A percentile compares a stretch with the other conserved stretches of the same genome.
Conservation (phyloP, 1,140 invertebrate genomes). For the Rhynchophorus ferrugineus region DNA sequence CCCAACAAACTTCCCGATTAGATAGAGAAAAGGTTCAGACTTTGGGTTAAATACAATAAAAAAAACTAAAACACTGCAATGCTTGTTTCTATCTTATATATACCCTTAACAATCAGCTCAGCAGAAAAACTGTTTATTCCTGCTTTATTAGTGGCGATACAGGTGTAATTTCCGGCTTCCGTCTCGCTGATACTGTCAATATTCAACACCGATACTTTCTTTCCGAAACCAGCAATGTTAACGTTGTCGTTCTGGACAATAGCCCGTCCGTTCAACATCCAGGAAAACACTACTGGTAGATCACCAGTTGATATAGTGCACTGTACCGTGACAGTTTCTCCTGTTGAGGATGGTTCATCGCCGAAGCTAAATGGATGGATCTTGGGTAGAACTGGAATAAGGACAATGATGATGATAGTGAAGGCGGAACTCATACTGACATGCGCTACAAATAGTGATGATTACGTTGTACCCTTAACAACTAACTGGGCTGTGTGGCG, state of each 20-base stretch:
- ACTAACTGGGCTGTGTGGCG: conserved; percentile 59
- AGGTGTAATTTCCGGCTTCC: conserved; percentile 68
- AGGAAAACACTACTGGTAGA: conserved; percentile 36
- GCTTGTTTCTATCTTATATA: conserved; percentile 23
- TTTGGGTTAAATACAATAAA: not conserved
- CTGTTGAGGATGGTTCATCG: conserved; percentile 45
- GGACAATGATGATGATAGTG: too few species aligned
- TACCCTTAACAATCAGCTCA: conserved; percentile 65
- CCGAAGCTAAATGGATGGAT: conserved; percentile 61
- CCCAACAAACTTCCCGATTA: too few species aligned
- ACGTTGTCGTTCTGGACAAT: conserved; percentile 16
- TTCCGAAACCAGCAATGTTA: conserved; percentile 50
- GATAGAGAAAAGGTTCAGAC: too few species aligned
- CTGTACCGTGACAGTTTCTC: conserved; percentile 43
- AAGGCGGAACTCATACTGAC: not conserved
- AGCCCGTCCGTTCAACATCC: conserved; percentile 43
- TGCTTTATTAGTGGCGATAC: conserved; percentile 61
- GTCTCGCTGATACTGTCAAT: conserved; percentile 66
- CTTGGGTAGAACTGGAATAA: conserved; percentile 43
- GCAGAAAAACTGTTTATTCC: conserved; percentile 58
- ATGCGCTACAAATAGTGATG: too few species aligned
- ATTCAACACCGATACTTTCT: conserved; percentile 62
- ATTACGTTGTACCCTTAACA: conserved; percentile 69
- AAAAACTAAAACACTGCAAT: conserved; percentile 2
- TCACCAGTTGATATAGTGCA: conserved; percentile 47